These are phyloP conservation scores for Clarias magur DNA, from an alignment of 2,113 vertebrate genomes.

Conservation along the genomic window DNA sequence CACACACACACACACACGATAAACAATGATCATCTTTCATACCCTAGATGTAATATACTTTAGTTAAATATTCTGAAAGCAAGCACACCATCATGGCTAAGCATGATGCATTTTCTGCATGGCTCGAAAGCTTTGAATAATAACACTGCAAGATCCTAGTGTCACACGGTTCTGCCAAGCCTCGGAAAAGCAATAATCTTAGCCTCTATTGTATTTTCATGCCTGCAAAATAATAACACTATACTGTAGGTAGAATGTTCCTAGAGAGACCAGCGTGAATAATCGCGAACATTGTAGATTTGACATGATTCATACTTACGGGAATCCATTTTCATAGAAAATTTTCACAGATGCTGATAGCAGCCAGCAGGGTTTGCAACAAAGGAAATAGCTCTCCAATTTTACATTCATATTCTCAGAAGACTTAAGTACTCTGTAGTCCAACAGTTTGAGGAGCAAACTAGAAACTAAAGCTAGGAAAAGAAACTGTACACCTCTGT, in stretches of 20 bases:
- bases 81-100: not conserved
- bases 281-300: not conserved
- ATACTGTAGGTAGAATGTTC: not conserved
- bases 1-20: not conserved
- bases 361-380: not conserved
- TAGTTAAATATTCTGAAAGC: conserved; percentile 8
- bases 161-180: not conserved
- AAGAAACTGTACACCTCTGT: not conserved
- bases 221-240: conserved; percentile 13
- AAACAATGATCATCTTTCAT: not conserved
- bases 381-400: conserved; percentile 8
- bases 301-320: conserved; percentile 4
- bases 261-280: not conserved
- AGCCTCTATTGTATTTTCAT: not conserved
- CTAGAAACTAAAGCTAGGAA: not conserved
- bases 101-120: not conserved
- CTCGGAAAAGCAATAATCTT: conserved; percentile 2
- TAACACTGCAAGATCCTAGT: not conserved
- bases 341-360: not conserved
- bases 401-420: not conserved
- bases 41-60: not conserved
- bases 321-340: conserved; percentile 20
- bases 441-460: not conserved
- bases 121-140: conserved; percentile 11
- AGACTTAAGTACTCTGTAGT: not conserved